These are phyloP conservation scores for Bolborhynchus lineola DNA, from an alignment of 2,113 vertebrate species.

Conservation along the genomic window DNA sequence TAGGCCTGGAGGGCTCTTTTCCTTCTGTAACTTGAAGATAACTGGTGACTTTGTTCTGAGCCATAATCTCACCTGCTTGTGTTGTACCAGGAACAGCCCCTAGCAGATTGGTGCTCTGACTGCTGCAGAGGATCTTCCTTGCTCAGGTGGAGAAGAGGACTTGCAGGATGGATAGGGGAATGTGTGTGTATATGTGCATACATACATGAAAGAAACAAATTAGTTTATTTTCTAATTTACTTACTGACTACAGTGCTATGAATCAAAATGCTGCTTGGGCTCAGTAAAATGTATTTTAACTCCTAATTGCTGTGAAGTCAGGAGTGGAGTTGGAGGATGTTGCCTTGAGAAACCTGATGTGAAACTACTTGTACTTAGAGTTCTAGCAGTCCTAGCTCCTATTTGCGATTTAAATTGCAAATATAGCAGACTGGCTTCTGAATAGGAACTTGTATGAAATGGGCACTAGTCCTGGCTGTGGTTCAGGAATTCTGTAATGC, in stretches of 20 bases:
- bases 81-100: neutral
- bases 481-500: conserved; percentile 33
- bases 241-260: neutral
- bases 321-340: neutral
- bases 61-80: neutral
- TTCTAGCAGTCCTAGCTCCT: neutral
- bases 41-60: neutral
- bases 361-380: neutral
- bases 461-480: neutral
- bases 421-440: neutral
- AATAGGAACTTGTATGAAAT: conserved; percentile 47
- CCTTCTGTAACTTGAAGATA: neutral
- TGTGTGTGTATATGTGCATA: neutral
- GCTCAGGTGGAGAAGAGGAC: neutral
- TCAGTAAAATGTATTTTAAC: neutral
- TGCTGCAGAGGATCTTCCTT: neutral
- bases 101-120: neutral
- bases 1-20: neutral
- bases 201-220: neutral
- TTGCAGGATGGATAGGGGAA: neutral
- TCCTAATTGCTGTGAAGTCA: neutral
- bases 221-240: neutral
- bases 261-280: neutral
- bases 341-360: neutral
- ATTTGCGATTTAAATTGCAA: conserved; percentile 11